phyloP scores from a whole-genome alignment of 2,888 invertebrate genomes.

The Barypeithes pellucidus region DNA sequence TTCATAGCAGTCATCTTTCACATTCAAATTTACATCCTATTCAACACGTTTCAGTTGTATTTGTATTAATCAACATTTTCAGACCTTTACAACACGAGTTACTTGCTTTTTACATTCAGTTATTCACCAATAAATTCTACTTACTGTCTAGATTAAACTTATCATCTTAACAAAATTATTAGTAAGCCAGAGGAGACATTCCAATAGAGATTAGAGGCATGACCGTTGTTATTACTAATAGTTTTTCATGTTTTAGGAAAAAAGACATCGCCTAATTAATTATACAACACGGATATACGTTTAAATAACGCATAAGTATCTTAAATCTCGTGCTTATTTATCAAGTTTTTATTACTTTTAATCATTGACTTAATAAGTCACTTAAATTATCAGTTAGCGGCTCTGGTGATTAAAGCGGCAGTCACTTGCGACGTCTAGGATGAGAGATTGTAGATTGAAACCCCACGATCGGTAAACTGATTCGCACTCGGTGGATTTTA shows the following conservation, averaged over 20 bases:
- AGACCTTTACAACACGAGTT: not conserved
- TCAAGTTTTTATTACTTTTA: slow-evolving; percentile 22
- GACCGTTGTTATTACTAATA: not conserved
- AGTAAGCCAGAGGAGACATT: not conserved
- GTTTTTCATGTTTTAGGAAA: not conserved
- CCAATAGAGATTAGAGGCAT: not conserved
- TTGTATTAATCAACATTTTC: not conserved
- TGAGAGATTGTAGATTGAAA: too few relatives aligned
- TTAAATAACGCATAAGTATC: not conserved
- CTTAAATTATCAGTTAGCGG: too few relatives aligned
- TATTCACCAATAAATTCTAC: slow-evolving; percentile 1
- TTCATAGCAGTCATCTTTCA: too few relatives aligned
- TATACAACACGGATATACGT: not conserved
- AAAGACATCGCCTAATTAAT: not conserved
- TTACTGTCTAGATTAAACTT: slow-evolving; percentile 9
- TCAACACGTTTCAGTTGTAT: too few relatives aligned
- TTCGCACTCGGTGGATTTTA: too few relatives aligned
- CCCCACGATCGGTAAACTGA: too few relatives aligned
- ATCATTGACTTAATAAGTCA: too few relatives aligned
- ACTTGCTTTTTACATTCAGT: not conserved
- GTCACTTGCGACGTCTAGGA: too few relatives aligned
- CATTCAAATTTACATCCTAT: too few relatives aligned
- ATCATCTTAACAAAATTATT: not conserved
- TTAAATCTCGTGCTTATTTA: slow-evolving; percentile 25
- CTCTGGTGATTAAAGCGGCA: too few relatives aligned